Base-by-base conservation (phyloP, 2,113 vertebrate species). In the Ramphastos sulfuratus region DNA sequence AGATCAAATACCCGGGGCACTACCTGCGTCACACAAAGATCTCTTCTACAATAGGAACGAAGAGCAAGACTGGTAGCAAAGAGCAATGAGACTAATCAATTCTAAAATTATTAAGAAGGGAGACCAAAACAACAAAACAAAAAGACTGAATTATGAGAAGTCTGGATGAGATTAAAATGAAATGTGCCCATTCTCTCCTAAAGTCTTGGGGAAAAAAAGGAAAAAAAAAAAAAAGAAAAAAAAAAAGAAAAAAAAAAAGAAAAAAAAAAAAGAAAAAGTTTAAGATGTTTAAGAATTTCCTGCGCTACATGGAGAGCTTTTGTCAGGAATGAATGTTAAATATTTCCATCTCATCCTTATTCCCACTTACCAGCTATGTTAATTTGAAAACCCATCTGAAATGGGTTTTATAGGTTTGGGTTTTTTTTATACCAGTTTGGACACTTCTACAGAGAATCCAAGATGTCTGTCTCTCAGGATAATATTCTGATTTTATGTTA, bases 31-130 rank as follows among this genome's bases (percentile, higher is more conserved):
- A 96, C 87, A 96, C 70, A 86, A 93, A 95, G 92, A 96, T 95
- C 89, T 95, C 92, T 97, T 97, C 96, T 97, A 96, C 92, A 94
- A 61, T 82, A 89, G 97, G 96, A 98, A 98, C 89, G 95, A 97
- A 97, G 92, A 96, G 85, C 90, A 97, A 94, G 93, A 94, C 82
- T 76, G 91, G 89, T 94, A 97, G 71, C 96, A 97, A 95, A 96
- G 96, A 90, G 86, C 81, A 94, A 88, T 94, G 92, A 92, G 89
- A 91, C 92, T 94, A 94, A 97, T 95, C 85, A 95, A 95, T 96
- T 96, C 86, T 92, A 92, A 97, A 96, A 95, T 95, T 96, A 92
- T 89, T 79, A 87, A 61, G 44, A 55, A 87, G 93, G 94, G 46
- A 91, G 93, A 74, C 35, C 54, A 27, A 71, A 65, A 72, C 11